Evolutionary conservation across 2,797 vertebrate species (phyloP).

Genomic region (Dendrocincla fuliginosa): DNA sequence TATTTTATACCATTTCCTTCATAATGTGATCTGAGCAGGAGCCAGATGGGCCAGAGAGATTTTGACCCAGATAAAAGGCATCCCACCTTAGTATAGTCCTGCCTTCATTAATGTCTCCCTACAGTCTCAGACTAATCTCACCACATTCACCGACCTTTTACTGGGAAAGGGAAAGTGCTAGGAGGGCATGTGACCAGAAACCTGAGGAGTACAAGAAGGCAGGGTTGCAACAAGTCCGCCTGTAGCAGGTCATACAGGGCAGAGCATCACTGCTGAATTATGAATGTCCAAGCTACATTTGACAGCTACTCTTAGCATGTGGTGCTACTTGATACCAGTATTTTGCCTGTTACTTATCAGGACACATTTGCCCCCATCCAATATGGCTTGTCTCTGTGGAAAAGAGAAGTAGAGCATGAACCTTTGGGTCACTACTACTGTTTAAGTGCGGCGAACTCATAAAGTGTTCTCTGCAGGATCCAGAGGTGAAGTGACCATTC

Average conservation of each 20-base stretch:
- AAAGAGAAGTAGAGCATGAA: neutral
- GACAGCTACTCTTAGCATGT: neutral
- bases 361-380: neutral
- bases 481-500: neutral
- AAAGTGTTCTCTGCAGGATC: neutral
- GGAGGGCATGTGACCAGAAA: neutral
- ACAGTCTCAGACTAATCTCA: neutral
- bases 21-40: neutral
- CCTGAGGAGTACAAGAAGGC: neutral
- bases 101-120: neutral
- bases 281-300: neutral
- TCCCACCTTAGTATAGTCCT: neutral
- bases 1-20: neutral
- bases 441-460: neutral
- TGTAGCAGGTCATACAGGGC: neutral
- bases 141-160: neutral
- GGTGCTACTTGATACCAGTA: neutral
- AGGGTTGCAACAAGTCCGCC: neutral
- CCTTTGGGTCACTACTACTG: neutral
- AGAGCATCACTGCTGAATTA: neutral
- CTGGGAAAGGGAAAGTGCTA: neutral
- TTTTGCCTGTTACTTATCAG: neutral
- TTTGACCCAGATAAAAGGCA: neutral
- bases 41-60: neutral
- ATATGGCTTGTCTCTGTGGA: neutral